Base-by-base conservation (phyloP, 2,888 invertebrate species). In the Schizotus pectinicornis region DNA sequence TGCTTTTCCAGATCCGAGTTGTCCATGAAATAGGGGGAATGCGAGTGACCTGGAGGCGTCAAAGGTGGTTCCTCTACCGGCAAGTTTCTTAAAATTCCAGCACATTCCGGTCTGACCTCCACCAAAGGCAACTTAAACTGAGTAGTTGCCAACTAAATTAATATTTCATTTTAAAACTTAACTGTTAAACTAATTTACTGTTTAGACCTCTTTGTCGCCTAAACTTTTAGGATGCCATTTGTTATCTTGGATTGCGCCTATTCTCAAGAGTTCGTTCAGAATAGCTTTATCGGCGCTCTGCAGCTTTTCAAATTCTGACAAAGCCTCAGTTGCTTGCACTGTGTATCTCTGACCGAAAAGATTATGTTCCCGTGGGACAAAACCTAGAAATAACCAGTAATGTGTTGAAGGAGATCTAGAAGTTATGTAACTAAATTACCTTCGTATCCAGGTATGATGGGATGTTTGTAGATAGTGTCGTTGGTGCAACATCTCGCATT, bases 401-500 rank as follows among this genome's bases (percentile, higher is more conserved):
- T 22, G 8, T 1, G 22, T 2, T 22, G 9, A 9, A 38, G n/a
- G n/a, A n/a, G n/a, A n/a, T n/a, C n/a, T n/a, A n/a, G n/a, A n/a
- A n/a, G n/a, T n/a, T n/a, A n/a, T n/a, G n/a, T n/a, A 1, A 31
- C 13, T 3, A 7, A 31, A 35, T 7, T 13, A 88, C 91, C 91
- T 79, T 88, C 87, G 73, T 90, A 91, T 35, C 90, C 89, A 11
- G 91, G 89, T 62, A 88, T 81, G 78, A 89, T 87, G 1, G 91
- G 90, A 78, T 90, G 87, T 58, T 84, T 84, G 75, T 88, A 91
- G 31, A 88, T 82, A 0, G 88, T 83, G 77, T 90, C 90, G 1
- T 86, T 86, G 72, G 85, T 85, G 48, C 84, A 81, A 63, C 84
- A 84, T 62, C 88, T 84, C 7, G 85, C 83, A 65, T 86, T 86